Conservation (phyloP, 2,888 invertebrate genomes). For the Leptinotarsa rubiginosa region DNA sequence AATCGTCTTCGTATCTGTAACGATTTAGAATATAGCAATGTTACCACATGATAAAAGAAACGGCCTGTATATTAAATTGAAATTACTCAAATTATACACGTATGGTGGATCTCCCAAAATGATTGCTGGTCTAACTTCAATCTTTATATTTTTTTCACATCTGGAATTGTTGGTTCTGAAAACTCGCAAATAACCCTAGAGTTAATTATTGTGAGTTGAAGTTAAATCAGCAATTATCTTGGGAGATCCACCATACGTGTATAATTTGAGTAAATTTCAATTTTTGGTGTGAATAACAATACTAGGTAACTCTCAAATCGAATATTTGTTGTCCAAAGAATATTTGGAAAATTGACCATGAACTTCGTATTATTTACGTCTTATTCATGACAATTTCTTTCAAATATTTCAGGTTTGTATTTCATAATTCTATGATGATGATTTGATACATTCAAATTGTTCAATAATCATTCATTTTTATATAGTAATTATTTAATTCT, state of each 20-base stretch:
- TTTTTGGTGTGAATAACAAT: background rate
- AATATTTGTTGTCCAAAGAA: background rate
- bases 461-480: background rate
- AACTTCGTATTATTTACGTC: background rate
- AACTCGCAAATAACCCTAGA: too few species aligned
- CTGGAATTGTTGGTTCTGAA: too few species aligned
- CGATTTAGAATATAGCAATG: too few species aligned
- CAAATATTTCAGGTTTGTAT: background rate
- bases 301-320: background rate
- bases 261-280: background rate
- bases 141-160: too few species aligned
- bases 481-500: background rate
- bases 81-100: background rate
- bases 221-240: too few species aligned
- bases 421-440: background rate
- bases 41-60: too few species aligned
- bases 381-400: background rate
- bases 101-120: too few species aligned
- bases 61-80: too few species aligned
- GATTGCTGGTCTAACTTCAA: too few species aligned
- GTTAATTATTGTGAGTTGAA: too few species aligned
- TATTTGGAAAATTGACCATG: conserved; percentile 3
- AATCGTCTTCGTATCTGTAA: too few species aligned
- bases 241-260: too few species aligned
- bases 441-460: background rate